phyloP scores from a whole-genome alignment of 2,113 vertebrate species.

The Malurus elegans region DNA sequence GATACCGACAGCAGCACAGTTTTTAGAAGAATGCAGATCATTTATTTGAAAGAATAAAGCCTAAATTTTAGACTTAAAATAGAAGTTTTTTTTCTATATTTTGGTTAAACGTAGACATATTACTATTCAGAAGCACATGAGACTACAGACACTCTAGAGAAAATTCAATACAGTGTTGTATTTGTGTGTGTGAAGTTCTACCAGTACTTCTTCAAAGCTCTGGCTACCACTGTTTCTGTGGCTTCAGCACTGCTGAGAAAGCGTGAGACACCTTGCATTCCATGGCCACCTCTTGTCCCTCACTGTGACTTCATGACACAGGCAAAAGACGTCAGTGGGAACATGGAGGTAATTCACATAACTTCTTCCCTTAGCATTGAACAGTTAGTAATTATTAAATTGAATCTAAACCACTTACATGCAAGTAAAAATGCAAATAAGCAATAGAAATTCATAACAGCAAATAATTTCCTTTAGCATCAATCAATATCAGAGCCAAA shows the following conservation, averaged over 20 bases:
- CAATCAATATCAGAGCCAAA: neutral
- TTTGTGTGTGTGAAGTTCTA: neutral
- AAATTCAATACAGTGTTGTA: neutral
- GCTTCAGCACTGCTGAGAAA: neutral
- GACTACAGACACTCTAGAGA: neutral
- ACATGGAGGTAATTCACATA: neutral
- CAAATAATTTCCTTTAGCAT: neutral
- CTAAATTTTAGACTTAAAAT: neutral
- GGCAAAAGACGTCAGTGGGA: neutral
- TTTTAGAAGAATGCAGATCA: neutral
- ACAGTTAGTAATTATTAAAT: neutral
- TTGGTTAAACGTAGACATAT: neutral
- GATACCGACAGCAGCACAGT: neutral
- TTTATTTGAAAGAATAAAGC: neutral
- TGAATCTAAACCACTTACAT: neutral
- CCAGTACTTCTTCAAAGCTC: neutral
- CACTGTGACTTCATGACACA: neutral
- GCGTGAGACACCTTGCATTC: neutral
- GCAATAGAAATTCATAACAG: neutral
- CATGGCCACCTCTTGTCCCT: neutral
- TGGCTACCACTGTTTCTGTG: neutral
- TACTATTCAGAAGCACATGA: neutral
- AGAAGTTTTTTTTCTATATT: accelerated
- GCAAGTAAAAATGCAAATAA: neutral
- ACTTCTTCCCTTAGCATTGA: neutral